Evolutionary conservation across 2,797 vertebrate species (phyloP).

Genomic region (Gymnocypris eckloni): DNA sequence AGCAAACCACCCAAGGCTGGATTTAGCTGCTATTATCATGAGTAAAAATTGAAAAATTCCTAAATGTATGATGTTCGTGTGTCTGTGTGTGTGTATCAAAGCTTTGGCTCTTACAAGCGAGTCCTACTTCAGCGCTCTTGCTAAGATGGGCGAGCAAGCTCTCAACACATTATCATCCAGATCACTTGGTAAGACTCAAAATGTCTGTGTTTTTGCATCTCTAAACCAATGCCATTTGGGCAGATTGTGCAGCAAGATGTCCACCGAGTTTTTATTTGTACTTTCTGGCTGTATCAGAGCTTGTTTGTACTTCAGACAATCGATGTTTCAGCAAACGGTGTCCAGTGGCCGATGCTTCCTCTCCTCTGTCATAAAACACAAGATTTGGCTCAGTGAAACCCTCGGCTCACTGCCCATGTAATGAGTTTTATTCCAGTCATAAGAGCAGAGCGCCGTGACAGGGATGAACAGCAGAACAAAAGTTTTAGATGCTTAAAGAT

Average conservation of each 20-base stretch:
- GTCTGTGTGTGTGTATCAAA: constrained; percentile 59
- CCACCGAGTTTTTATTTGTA: constrained; percentile 35
- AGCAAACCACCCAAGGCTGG: constrained; percentile 40
- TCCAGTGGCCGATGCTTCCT: constrained; percentile 31
- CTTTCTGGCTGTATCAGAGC: constrained; percentile 22
- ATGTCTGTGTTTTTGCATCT: constrained; percentile 37
- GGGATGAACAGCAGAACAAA: not conserved
- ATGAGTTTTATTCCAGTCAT: not conserved
- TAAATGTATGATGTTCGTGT: constrained; percentile 23
- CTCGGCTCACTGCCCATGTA: not conserved
- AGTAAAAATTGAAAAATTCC: constrained; percentile 42
- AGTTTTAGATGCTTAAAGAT: not conserved
- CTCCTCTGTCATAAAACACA: constrained; percentile 21
- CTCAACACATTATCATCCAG: constrained; percentile 89
- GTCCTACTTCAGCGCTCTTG: constrained; percentile 90
- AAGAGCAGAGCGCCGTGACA: not conserved
- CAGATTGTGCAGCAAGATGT: constrained; percentile 38
- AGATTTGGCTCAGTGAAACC: not conserved
- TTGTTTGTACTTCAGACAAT: constrained; percentile 25
- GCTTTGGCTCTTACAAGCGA: constrained; percentile 88
- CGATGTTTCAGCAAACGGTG: not conserved
- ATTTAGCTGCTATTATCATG: constrained; percentile 35
- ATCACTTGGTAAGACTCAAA: constrained; percentile 82
- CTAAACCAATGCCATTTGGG: constrained; percentile 37
- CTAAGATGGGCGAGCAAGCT: constrained; percentile 92